Evolutionary conservation across 2,113 vertebrate genomes (phyloP).

Genomic region (Columba livia): DNA sequence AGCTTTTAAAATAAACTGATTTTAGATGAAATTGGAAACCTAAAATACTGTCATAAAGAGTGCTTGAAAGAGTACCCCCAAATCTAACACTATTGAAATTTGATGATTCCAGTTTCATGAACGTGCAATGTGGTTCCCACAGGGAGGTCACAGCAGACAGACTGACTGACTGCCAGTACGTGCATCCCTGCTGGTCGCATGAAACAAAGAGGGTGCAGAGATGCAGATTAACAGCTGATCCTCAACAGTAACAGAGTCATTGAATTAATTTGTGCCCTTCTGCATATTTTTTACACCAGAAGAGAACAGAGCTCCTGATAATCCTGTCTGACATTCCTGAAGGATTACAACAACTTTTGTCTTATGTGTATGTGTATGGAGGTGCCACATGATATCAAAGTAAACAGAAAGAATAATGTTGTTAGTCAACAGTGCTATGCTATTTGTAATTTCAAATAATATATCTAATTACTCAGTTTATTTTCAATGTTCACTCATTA

Average conservation of each 20-base stretch:
- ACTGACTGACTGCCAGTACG: neutral
- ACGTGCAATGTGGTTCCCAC: neutral
- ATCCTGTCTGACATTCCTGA: constrained; percentile 12
- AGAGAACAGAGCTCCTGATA: neutral
- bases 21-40: neutral
- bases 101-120: neutral
- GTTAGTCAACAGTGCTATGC: neutral
- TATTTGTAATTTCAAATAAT: neutral
- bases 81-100: neutral
- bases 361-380: neutral
- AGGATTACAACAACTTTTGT: neutral
- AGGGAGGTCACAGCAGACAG: neutral
- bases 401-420: neutral
- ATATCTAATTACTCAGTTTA: neutral
- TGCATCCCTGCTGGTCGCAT: neutral
- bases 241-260: neutral
- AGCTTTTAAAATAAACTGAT: neutral
- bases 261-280: constrained; percentile 28
- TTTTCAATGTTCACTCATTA: neutral
- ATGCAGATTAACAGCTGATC: constrained; percentile 8
- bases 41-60: neutral
- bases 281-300: constrained; percentile 14
- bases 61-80: neutral
- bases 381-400: neutral
- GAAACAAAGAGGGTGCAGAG: constrained; percentile 7